Base-by-base conservation (phyloP, 2,113 vertebrate species). In the Glaucidium brasilianum region DNA sequence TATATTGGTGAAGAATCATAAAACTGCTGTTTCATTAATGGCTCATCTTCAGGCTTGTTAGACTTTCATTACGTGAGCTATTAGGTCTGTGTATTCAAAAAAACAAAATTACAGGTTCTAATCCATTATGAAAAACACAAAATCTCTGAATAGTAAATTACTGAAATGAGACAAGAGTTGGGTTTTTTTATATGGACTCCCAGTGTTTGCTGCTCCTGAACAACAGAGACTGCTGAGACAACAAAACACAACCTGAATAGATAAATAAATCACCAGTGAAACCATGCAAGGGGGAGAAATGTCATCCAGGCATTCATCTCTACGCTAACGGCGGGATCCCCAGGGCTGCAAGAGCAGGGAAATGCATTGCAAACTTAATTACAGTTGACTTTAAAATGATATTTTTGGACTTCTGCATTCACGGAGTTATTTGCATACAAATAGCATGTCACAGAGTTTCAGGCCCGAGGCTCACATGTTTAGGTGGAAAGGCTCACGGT, bases 1-100 rank as follows among this genome's bases (percentile, higher is more conserved):
- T 88, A 35, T 29, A 94, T 90, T 37, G 60, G 83, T n/a, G 67
- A 67, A 94, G 94, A 90, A 87, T 96, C 94, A 81, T 94, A 88
- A 96, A 98, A 85, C 90, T 92, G 95, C 98, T 97, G 96, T 88
- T 97, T 96, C 97, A 96, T 98, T 98, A 98, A 98, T 97, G 98
- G 97, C 93, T 97, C 98, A 97, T 97, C 98, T 96, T 97, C 97
- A 95, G 92, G 92, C 94, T 97, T 96, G 97, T 97, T 97, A 97
- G 96, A 81, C 83, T 98, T 97, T 97, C 98, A 98, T 98, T 97
- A 97, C 37, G 52, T 96, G 95, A 96, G 86, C 97, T 98, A 98
- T 98, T 98, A 98, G 97, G 96, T 81, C 97, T 92, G 56, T 88
- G 96, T 92, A 96, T 97, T 96, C 97, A 92, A 95, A 97, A 97